Evolutionary conservation across 2,113 vertebrate genomes (phyloP).

Genomic region (Bostrychus sinensis): DNA sequence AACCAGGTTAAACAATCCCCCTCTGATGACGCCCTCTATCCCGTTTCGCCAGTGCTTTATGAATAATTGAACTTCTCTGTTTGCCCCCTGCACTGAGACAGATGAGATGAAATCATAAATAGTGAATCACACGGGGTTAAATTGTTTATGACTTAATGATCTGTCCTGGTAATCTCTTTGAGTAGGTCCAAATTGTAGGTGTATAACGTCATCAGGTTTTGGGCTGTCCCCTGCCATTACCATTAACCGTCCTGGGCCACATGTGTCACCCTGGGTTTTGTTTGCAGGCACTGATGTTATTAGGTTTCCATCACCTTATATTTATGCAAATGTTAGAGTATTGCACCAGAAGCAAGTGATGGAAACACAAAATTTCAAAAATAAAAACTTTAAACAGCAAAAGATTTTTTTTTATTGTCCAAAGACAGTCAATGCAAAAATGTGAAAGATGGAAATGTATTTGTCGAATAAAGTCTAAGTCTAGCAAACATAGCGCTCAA

Average conservation of each 20-base stretch:
- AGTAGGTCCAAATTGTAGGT: slow-evolving; percentile 51
- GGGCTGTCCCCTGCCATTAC: slow-evolving; percentile 27
- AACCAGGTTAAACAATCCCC: slow-evolving; percentile 76
- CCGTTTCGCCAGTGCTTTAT: slow-evolving; percentile 53
- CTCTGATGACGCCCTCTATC: slow-evolving; percentile 51
- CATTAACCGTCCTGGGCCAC: slow-evolving; percentile 44
- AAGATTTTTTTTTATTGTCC: too few species aligned
- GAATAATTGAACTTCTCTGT: slow-evolving; percentile 71
- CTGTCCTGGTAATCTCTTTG: slow-evolving; percentile 51
- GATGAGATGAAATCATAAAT: slow-evolving; percentile 68
- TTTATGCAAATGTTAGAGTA: not conserved
- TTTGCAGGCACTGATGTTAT: not conserved
- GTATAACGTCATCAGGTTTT: slow-evolving; percentile 69
- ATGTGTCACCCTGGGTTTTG: slow-evolving; percentile 24
- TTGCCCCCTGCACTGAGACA: slow-evolving; percentile 42
- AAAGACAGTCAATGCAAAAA: too few species aligned
- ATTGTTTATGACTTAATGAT: slow-evolving; percentile 66
- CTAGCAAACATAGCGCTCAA: too few species aligned
- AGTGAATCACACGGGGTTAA: slow-evolving; percentile 56
- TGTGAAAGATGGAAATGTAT: too few species aligned
- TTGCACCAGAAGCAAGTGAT: not conserved
- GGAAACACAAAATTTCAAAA: not conserved
- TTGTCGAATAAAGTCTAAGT: too few species aligned
- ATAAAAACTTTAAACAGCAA: not conserved
- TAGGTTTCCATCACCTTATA: not conserved